Percentiles rank a stretch among this genome's conserved stretches.
Evolutionary conservation across 2,113 vertebrate species (phyloP).

Genomic region (Corythornis cristatus): DNA sequence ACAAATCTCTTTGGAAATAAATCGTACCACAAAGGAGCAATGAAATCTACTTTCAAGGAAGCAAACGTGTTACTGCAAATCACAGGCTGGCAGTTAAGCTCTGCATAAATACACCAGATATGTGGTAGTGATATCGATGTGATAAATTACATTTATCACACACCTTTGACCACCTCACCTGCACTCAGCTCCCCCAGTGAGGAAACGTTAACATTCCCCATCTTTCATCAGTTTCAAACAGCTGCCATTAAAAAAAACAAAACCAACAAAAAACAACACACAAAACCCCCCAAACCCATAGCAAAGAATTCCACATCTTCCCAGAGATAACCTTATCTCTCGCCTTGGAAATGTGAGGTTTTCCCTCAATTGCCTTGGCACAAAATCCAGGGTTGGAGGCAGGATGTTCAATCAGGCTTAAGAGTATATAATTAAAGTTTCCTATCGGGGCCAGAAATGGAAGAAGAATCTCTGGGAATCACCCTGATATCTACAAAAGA

Average conservation of each 20-base stretch:
- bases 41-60: conserved; percentile 39
- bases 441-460: not conserved
- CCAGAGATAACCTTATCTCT: conserved; percentile 55
- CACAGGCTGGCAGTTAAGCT: not conserved
- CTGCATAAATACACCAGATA: conserved; percentile 20
- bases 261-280: not conserved
- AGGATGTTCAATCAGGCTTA: not conserved
- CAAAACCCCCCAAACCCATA: not conserved
- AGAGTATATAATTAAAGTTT: not conserved
- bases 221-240: conserved; percentile 53
- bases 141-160: conserved; percentile 12
- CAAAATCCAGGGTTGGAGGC: not conserved
- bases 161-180: conserved; percentile 48
- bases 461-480: not conserved
- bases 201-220: conserved; percentile 40
- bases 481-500: not conserved
- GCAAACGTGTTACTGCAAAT: not conserved
- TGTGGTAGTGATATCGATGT: not conserved
- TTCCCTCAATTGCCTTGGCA: not conserved
- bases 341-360: conserved; percentile 22
- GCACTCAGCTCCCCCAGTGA: not conserved
- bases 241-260: conserved; percentile 9
- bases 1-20: not conserved
- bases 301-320: conserved; percentile 40
- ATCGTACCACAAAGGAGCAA: not conserved